Evolutionary conservation across 2,888 invertebrate genomes (phyloP).

Genomic region (Sialis lutaria): DNA sequence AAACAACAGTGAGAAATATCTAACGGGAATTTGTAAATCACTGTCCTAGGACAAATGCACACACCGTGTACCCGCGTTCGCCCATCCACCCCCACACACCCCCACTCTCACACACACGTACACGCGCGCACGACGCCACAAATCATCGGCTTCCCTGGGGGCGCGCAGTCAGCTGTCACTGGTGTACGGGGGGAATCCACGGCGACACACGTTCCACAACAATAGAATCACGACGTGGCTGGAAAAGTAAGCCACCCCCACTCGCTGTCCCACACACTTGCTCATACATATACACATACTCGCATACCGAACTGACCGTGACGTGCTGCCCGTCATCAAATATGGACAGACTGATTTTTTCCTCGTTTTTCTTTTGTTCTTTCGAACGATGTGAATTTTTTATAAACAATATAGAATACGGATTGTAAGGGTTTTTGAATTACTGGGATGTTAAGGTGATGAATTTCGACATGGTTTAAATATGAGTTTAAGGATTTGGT

Average conservation of each 20-base stretch:
- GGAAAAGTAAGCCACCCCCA: conserved; percentile 20
- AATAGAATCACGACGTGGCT: conserved; percentile 28
- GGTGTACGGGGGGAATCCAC: conserved; percentile 20
- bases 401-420: too few relatives aligned
- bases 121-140: conserved; percentile 16
- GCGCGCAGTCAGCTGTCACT: conserved; percentile 24
- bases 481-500: too few relatives aligned
- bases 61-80: not conserved
- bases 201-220: conserved; percentile 26
- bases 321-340: not conserved
- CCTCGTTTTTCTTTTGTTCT: too few relatives aligned
- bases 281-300: not conserved
- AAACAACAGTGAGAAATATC: too few relatives aligned
- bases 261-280: conserved; percentile 10
- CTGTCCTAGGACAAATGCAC: not conserved
- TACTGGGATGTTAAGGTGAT: too few relatives aligned
- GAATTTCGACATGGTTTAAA: too few relatives aligned
- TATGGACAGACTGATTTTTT: not conserved
- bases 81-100: not conserved
- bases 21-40: too few relatives aligned
- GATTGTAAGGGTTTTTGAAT: too few relatives aligned
- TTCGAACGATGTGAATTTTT: too few relatives aligned
- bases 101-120: conserved; percentile 9
- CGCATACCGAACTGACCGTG: not conserved
- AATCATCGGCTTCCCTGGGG: conserved; percentile 20